These are phyloP conservation scores for Callorhinus ursinus DNA, from an alignment of 2,113 vertebrate genomes.

Conservation along the genomic window DNA sequence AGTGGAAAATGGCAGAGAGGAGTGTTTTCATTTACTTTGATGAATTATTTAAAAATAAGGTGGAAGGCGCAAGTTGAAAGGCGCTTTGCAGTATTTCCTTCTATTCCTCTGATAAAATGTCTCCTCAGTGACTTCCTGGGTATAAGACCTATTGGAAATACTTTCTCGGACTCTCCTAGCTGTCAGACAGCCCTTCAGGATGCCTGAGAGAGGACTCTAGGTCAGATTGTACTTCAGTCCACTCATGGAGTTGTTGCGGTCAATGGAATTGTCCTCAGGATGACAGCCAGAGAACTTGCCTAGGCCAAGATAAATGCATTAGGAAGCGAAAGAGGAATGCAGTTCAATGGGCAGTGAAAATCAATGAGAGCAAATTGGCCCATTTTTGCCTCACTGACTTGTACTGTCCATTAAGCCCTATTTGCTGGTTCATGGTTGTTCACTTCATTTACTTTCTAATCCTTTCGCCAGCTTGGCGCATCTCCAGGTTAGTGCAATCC, in stretches of 20 bases:
- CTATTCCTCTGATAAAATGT: neutral
- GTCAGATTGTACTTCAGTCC: neutral
- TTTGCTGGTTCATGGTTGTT: slow-evolving; percentile 80
- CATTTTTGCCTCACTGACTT: slow-evolving; percentile 74
- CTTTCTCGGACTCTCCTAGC: neutral
- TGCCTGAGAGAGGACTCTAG: neutral
- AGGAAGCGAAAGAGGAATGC: slow-evolving; percentile 66
- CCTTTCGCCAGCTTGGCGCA: slow-evolving; percentile 73
- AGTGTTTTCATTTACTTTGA: slow-evolving; percentile 20
- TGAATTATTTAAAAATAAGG: slow-evolving; percentile 45
- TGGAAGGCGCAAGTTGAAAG: neutral
- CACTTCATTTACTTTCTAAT: slow-evolving; percentile 81
- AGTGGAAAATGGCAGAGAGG: neutral
- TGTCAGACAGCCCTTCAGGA: neutral
- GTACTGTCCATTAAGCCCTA: slow-evolving; percentile 75
- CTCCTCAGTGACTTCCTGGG: neutral
- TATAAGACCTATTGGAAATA: neutral
- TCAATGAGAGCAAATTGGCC: slow-evolving; percentile 74
- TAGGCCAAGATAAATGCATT: slow-evolving; percentile 72
- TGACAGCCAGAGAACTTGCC: slow-evolving; percentile 61
- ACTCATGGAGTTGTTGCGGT: neutral
- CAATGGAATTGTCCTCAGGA: slow-evolving; percentile 57
- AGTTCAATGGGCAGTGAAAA: slow-evolving; percentile 78
- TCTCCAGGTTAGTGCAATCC: slow-evolving; percentile 78
- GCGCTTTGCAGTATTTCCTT: neutral